These are phyloP conservation scores for Jaculus jaculus DNA, from an alignment of 2,113 vertebrate species.

Conservation along the genomic window DNA sequence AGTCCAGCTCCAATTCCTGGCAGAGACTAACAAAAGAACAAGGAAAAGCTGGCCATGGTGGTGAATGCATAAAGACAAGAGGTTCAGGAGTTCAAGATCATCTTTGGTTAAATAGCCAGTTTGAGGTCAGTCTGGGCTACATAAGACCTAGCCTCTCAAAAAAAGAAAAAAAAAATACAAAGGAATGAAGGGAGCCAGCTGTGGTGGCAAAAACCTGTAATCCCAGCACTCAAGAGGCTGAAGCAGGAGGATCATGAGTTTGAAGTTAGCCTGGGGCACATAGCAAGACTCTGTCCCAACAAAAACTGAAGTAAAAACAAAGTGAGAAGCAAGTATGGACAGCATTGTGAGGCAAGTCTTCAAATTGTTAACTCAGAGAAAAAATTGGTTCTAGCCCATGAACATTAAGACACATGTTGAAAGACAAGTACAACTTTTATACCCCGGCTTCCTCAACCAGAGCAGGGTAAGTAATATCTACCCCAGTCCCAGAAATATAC, in stretches of 20 bases:
- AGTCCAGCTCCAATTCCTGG: neutral
- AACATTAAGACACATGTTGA: neutral
- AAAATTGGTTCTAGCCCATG: neutral
- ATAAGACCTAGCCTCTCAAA: neutral
- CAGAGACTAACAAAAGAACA: conserved; percentile 7
- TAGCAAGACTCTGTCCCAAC: too few relatives aligned
- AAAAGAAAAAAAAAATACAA: neutral
- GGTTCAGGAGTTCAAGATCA: neutral
- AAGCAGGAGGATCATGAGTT: too few relatives aligned
- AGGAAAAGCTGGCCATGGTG: neutral
- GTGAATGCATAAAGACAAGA: neutral
- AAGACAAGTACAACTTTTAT: conserved; percentile 39
- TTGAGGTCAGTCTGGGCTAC: neutral
- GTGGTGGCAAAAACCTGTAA: too few relatives aligned
- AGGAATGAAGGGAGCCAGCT: too few relatives aligned
- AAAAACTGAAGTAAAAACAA: too few relatives aligned
- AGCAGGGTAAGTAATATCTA: neutral
- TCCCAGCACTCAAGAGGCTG: too few relatives aligned
- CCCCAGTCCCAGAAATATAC: neutral
- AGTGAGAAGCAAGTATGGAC: neutral
- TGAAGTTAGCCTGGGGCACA: too few relatives aligned
- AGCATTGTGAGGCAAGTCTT: neutral
- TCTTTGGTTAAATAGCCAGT: neutral
- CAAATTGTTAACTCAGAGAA: neutral
- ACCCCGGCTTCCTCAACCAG: neutral